phyloP scores from a whole-genome alignment of 2,113 vertebrate genomes.

The Cynopterus brachyotis region DNA sequence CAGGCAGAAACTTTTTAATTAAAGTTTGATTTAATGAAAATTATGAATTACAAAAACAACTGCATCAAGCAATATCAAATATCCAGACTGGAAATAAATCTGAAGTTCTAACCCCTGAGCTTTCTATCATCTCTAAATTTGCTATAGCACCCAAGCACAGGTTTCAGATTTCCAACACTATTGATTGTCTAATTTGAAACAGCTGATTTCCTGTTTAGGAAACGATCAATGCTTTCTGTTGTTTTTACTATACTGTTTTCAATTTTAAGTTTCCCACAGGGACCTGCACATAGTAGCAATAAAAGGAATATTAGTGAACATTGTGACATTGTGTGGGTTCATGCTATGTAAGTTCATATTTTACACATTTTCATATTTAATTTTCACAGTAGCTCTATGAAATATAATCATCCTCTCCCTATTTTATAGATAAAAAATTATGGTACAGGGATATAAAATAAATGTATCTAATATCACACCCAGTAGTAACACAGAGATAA shows the following conservation, averaged over 20 bases:
- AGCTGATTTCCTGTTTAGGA: not conserved
- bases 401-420: not conserved
- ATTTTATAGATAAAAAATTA: not conserved
- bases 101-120: slow-evolving; percentile 5
- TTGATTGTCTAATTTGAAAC: not conserved
- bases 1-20: slow-evolving; percentile 69
- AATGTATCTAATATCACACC: no score
- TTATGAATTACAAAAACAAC: slow-evolving; percentile 50
- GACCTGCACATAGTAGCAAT: not conserved
- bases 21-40: slow-evolving; percentile 73
- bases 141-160: not conserved
- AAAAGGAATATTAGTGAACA: not conserved
- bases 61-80: slow-evolving; percentile 37
- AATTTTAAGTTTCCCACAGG: not conserved
- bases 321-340: not conserved
- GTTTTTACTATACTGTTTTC: not conserved
- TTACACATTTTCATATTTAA: not conserved
- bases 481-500: not conserved
- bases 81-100: slow-evolving; percentile 23
- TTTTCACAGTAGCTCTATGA: not conserved
- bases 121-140: slow-evolving; percentile 6
- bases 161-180: not conserved
- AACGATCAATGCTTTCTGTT: not conserved
- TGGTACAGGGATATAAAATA: not conserved
- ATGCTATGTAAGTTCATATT: not conserved